Conservation (phyloP, 2,113 vertebrate species). For the Melanotaenia duboulayi region DNA sequence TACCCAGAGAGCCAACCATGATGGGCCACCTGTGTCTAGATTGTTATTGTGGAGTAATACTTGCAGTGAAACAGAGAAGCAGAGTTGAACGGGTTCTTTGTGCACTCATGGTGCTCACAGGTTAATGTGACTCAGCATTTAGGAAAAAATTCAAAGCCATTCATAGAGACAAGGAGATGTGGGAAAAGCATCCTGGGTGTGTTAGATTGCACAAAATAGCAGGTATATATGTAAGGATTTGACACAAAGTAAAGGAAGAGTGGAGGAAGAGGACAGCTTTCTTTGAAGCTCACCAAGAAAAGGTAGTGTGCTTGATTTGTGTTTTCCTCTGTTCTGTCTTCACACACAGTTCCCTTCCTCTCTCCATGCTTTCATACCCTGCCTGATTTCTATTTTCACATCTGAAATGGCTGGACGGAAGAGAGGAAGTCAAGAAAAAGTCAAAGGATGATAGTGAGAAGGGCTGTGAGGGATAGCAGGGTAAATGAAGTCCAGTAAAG, state of each 20-base stretch:
- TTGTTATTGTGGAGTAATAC: conserved; percentile 50
- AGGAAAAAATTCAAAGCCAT: conserved; percentile 20
- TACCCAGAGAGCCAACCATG: conserved; percentile 12
- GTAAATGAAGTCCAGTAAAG: conserved; percentile 1
- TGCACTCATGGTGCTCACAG: conserved; percentile 26
- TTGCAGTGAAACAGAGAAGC: conserved; percentile 27
- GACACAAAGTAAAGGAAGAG: no score
- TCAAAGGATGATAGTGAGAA: not conserved
- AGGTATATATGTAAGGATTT: no score
- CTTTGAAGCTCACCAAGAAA: no score
- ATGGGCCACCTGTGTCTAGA: conserved; percentile 61
- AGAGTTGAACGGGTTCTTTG: conserved; percentile 58
- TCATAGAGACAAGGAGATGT: conserved; percentile 2
- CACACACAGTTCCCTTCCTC: conserved; percentile 14
- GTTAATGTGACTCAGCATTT: conserved; percentile 51
- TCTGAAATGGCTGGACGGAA: conserved; percentile 27
- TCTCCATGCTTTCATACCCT: conserved; percentile 8
- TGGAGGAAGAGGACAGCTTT: no score
- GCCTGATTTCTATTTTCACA: conserved; percentile 14
- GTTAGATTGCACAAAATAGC: conserved; percentile 6
- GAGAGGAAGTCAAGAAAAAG: conserved; percentile 9
- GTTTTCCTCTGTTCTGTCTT: conserved; percentile 9
- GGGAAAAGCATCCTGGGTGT: conserved; percentile 26
- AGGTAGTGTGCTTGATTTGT: conserved; percentile 2
- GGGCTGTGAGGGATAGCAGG: not conserved